phyloP scores from a whole-genome alignment of 92 coral and sea anemone genomes.

The Phenganax marumi region DNA sequence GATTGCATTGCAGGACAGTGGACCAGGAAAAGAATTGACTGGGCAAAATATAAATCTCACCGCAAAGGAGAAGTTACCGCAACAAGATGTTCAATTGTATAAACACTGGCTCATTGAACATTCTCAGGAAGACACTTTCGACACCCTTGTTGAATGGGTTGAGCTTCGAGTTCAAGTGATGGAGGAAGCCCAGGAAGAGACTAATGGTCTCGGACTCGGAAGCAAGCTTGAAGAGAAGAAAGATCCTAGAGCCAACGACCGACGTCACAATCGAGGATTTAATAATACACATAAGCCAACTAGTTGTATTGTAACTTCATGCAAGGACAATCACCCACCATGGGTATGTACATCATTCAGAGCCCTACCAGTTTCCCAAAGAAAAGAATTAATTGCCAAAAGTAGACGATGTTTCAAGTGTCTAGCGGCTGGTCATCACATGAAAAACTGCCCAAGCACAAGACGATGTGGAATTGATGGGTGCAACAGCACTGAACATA shows the following conservation, averaged over 20 bases:
- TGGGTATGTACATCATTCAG: constrained; percentile 51
- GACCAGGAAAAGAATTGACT: constrained; percentile 46
- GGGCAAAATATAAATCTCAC: constrained; percentile 49
- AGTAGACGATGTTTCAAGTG: constrained; percentile 46
- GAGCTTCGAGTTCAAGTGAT: constrained; percentile 54
- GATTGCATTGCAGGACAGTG: constrained; percentile 39
- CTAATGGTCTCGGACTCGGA: constrained; percentile 44
- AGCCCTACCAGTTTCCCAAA: constrained; percentile 34
- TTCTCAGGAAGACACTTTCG: constrained; percentile 50
- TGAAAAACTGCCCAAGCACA: constrained; percentile 25
- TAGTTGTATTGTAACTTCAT: constrained; percentile 38
- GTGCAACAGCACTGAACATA: constrained; percentile 14
- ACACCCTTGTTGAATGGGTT: constrained; percentile 49
- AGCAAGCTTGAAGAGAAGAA: background rate
- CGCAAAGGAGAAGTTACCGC: constrained; percentile 59
- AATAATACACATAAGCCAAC: constrained; percentile 33
- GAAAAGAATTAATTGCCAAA: constrained; percentile 50
- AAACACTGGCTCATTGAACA: constrained; percentile 59
- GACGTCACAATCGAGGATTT: constrained; percentile 26
- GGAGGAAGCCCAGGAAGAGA: constrained; percentile 60
- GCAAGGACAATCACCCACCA: constrained; percentile 54
- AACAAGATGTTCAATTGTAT: constrained; percentile 57
- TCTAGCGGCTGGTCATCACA: constrained; percentile 50
- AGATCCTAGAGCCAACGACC: constrained; percentile 3
- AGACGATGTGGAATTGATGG: constrained; percentile 47